A percentile compares a stretch with the other conserved stretches of the same genome.
These are phyloP conservation scores for Cyclopterus lumpus DNA, from an alignment of 2,797 vertebrate species.

Conservation along the genomic window DNA sequence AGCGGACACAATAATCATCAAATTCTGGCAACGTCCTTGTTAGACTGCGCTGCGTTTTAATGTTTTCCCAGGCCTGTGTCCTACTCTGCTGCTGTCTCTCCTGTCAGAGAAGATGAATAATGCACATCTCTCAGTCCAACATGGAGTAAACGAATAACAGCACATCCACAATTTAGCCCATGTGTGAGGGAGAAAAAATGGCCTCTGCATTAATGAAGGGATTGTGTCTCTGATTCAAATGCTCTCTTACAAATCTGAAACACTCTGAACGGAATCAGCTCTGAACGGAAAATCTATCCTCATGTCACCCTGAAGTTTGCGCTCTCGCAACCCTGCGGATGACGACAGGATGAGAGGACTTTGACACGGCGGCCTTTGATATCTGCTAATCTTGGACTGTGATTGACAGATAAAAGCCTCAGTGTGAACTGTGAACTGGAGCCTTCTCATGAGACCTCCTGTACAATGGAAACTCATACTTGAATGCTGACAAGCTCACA, in stretches of 20 bases:
- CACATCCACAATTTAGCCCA: conserved; percentile 75
- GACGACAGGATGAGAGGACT: conserved; percentile 50
- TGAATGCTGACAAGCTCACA: conserved; percentile 44
- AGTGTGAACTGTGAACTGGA: conserved; percentile 61
- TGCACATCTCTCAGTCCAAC: conserved; percentile 76
- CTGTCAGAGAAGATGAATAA: conserved; percentile 79
- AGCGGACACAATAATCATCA: conserved; percentile 41
- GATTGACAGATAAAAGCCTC: conserved; percentile 79
- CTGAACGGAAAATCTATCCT: conserved; percentile 16
- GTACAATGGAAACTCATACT: conserved; percentile 46
- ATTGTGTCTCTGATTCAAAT: conserved; percentile 49
- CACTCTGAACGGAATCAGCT: conserved; percentile 20
- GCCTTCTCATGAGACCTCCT: conserved; percentile 52
- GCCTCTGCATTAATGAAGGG: conserved; percentile 58
- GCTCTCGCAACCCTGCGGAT: conserved; percentile 28
- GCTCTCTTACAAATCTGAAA: conserved; percentile 24
- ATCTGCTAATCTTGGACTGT: conserved; percentile 68
- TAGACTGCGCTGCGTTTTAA: conserved; percentile 53
- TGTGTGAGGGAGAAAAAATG: conserved; percentile 55
- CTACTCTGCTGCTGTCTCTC: conserved; percentile 63
- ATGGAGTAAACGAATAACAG: conserved; percentile 79
- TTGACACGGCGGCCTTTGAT: conserved; percentile 66
- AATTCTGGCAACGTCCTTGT: conserved; percentile 55
- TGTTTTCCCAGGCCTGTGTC: conserved; percentile 47
- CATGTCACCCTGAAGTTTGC: conserved; percentile 42